A percentile compares a stretch with the other conserved stretches of the same genome.
These are phyloP conservation scores for Phrynocephalus versicolor DNA, from an alignment of 2,113 vertebrate species.

Conservation along the genomic window DNA sequence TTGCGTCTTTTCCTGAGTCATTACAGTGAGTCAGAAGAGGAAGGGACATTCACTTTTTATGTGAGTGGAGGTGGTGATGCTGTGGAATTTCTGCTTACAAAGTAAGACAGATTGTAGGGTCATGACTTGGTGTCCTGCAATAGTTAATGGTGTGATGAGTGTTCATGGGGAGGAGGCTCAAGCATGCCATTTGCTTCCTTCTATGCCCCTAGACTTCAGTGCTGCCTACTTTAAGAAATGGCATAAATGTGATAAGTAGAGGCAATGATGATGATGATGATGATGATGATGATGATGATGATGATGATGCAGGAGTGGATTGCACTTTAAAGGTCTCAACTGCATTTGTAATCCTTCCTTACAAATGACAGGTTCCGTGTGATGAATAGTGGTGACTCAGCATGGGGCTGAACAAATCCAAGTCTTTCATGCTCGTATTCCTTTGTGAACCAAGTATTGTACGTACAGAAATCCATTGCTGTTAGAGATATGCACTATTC, in stretches of 20 bases:
- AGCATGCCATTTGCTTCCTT: background rate
- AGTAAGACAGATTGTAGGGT: background rate
- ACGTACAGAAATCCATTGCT: background rate
- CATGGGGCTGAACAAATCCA: background rate
- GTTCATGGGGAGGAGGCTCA: background rate
- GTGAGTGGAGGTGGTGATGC: background rate
- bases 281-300: background rate
- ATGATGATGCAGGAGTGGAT: background rate
- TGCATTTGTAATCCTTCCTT: background rate
- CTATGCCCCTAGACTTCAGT: background rate
- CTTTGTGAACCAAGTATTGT: background rate
- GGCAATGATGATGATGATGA: background rate
- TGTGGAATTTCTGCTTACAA: conserved; percentile 5
- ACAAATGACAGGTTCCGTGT: background rate
- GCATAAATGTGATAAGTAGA: background rate
- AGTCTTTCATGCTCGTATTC: background rate
- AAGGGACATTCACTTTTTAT: background rate
- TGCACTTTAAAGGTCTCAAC: background rate
- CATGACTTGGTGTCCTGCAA: background rate
- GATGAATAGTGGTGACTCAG: background rate
- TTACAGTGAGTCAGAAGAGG: background rate
- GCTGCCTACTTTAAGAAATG: background rate
- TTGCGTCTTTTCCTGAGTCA: background rate
- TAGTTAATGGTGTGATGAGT: background rate
- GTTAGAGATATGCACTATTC: background rate